Evolutionary conservation across 2,888 invertebrate species (phyloP), one percentile per base, ranked within the genome.

Genomic region (Mactromeris polynyma): DNA sequence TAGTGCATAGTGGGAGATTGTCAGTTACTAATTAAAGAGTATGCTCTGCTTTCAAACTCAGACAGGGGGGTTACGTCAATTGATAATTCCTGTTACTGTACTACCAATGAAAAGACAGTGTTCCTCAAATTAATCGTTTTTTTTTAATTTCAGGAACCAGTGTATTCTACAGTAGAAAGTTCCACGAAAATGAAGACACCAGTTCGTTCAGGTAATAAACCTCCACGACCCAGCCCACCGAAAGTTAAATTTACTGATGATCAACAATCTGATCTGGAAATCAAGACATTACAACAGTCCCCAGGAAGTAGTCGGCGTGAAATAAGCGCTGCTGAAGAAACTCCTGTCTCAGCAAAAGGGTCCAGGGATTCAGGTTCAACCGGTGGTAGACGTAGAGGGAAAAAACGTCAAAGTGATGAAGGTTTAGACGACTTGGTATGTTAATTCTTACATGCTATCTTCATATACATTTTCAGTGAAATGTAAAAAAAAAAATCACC

Each of bases 361-460:
- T 36, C 81, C 31, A 54, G 36, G 31, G 69, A 51, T 33, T n/a
- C 26, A 7, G 46, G 81, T 11, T 51, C 83, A 2, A 26, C 38
- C 0, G 86, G 64, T n/a, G 73, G 46, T 26, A 46, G 85, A 38
- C 84, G 87, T 4, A 42, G 89, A 69, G 87, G 89, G 21, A 87
- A 81, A 79, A 91, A 91, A 73, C 78, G 91, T 46, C 80, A 64
- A n/a, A 91, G 91, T 78, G 81, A 85, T 26, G 81, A 85, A 33
- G 81, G 87, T 14, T 51, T 81, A 11, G 89, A 89, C 9, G 85
- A 91, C 80, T 46, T 91, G 89, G 90, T 91, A 81, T 69, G 73
- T 83, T 31, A 46, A 11, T 4, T 7, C 11, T 46, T 46, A 17
- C 11, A 17, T 46, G 46, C n/a, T n/a, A n/a, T n/a, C n/a, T n/a